Percentiles rank a stretch among this genome's conserved stretches.
Evolutionary conservation across 1,140 invertebrate genomes (phyloP).

Genomic region (Mamestra configurata): DNA sequence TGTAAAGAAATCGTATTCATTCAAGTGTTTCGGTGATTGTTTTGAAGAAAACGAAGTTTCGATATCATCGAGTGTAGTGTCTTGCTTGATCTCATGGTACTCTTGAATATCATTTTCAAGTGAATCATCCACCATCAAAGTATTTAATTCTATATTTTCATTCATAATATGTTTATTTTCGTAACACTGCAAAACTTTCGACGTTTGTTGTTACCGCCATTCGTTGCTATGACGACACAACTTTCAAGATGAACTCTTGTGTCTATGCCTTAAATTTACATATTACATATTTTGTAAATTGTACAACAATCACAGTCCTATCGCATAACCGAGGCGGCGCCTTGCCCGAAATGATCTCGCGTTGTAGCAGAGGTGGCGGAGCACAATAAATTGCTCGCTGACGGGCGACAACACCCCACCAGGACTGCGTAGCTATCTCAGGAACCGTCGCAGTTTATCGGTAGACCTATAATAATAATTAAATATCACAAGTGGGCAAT

Average conservation of each 20-base stretch:
- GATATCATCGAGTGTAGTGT: constrained; percentile 43
- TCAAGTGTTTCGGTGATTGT: constrained; percentile 53
- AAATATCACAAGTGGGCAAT: too few species aligned
- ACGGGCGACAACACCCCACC: too few species aligned
- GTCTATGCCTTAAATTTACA: neutral
- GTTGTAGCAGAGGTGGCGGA: too few species aligned
- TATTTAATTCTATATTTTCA: constrained; percentile 73
- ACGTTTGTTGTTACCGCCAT: constrained; percentile 29
- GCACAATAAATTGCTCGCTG: too few species aligned
- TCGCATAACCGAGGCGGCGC: too few species aligned
- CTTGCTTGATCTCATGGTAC: constrained; percentile 77
- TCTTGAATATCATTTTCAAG: constrained; percentile 72
- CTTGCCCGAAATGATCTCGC: too few species aligned
- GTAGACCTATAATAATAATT: too few species aligned
- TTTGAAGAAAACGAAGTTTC: constrained; percentile 55
- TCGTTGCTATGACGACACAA: constrained; percentile 1
- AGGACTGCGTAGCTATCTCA: too few species aligned
- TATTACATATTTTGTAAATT: too few species aligned
- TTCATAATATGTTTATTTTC: constrained; percentile 56
- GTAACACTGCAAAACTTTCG: neutral
- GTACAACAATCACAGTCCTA: too few species aligned
- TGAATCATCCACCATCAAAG: constrained; percentile 53
- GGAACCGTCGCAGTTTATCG: too few species aligned
- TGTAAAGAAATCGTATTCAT: constrained; percentile 75
- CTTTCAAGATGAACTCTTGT: neutral